Evolutionary conservation across 2,113 vertebrate genomes (phyloP).

Genomic region (Steatornis caripensis): DNA sequence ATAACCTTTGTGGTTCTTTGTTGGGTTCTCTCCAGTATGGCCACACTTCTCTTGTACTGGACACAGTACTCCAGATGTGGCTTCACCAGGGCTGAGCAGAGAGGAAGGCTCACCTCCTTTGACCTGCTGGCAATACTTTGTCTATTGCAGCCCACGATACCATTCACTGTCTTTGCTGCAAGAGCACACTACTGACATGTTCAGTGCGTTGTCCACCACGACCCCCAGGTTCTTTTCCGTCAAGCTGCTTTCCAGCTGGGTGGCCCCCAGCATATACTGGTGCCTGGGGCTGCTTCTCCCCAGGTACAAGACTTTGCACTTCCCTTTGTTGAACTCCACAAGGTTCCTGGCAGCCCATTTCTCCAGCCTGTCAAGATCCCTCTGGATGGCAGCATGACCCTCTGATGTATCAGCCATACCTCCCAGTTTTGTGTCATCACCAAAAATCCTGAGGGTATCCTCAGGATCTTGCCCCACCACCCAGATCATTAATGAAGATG

Average conservation of each 20-base stretch:
- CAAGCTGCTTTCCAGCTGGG: neutral
- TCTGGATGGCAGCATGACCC: neutral
- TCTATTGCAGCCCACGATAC: neutral
- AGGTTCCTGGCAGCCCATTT: neutral
- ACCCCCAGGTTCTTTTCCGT: neutral
- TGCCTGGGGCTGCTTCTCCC: neutral
- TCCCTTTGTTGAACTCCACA: neutral
- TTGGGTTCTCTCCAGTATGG: neutral
- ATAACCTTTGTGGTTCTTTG: neutral
- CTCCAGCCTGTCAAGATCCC: neutral
- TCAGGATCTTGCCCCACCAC: neutral
- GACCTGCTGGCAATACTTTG: neutral
- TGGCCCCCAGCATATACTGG: neutral
- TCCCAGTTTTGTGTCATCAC: neutral
- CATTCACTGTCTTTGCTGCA: neutral
- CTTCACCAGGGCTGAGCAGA: neutral
- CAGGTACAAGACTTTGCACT: neutral
- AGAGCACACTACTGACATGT: neutral
- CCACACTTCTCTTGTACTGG: neutral
- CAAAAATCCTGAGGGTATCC: neutral
- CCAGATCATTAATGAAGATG: neutral
- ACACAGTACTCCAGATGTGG: neutral
- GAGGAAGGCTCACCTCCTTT: neutral
- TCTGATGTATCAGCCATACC: neutral
- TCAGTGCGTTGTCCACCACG: neutral